Evolutionary conservation across 1,140 invertebrate species (phyloP).

Genomic region (Copidosoma floridanum): DNA sequence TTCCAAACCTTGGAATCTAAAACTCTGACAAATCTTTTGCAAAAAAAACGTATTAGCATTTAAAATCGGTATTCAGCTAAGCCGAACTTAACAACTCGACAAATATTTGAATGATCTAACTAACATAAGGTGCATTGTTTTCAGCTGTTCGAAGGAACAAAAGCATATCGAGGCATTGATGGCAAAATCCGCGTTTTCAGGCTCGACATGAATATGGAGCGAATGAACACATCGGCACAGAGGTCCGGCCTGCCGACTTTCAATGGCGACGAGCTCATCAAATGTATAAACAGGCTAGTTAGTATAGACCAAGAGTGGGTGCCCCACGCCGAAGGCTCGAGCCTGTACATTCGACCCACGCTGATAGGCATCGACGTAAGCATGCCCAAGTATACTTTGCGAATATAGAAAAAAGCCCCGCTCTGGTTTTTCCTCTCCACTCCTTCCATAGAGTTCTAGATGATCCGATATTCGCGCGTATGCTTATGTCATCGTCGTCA

Average conservation of each 20-base stretch:
- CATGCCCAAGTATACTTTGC: conserved; percentile 59
- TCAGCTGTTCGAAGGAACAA: conserved; percentile 98
- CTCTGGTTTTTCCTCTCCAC: not conserved
- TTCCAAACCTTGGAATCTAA: no score
- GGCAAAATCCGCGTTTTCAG: conserved; percentile 92
- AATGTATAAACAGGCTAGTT: conserved; percentile 84
- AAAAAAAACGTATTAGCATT: not conserved
- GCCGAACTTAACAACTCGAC: no score
- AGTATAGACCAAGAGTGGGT: conserved; percentile 97
- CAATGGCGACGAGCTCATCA: conserved; percentile 82
- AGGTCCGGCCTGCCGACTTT: conserved; percentile 88
- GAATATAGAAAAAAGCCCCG: no score
- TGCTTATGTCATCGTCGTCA: conserved; percentile 37
- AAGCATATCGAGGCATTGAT: conserved; percentile 93
- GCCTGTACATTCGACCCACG: conserved; percentile 95
- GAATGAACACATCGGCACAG: conserved; percentile 85
- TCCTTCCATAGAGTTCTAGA: no score
- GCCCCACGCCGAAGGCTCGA: conserved; percentile 82
- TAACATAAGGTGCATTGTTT: no score
- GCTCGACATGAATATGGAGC: conserved; percentile 91
- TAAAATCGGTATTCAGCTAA: not conserved
- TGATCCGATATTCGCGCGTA: not conserved
- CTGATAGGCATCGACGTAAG: conserved; percentile 95
- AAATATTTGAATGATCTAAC: conserved; percentile 7
- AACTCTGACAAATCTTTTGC: no score